Evolutionary conservation across 2,888 invertebrate genomes (phyloP).

Genomic region (Lampropteryx suffumata): DNA sequence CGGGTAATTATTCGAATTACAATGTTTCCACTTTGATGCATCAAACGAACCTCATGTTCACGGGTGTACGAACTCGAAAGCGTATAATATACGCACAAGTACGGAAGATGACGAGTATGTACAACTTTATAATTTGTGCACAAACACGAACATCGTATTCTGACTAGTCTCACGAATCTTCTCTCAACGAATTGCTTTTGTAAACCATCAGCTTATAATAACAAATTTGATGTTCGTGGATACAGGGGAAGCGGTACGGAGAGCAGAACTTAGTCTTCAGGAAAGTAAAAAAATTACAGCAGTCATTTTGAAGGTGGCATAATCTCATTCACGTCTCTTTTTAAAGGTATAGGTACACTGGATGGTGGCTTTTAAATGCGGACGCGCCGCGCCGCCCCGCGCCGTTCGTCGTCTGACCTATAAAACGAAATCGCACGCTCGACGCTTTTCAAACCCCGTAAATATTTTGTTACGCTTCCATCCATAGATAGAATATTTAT

Average conservation of each 20-base stretch:
- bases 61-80: constrained; percentile 31
- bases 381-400: constrained; percentile 23
- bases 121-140: constrained; percentile 42
- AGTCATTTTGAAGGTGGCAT: constrained; percentile 48
- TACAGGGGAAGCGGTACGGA: constrained; percentile 42
- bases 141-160: constrained; percentile 40
- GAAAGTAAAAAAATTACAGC: constrained; percentile 67
- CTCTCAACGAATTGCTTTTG: constrained; percentile 45
- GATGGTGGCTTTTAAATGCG: constrained; percentile 58
- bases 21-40: constrained; percentile 49
- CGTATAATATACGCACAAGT: constrained; percentile 27
- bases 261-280: constrained; percentile 29
- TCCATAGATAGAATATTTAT: constrained; percentile 69
- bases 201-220: constrained; percentile 54
- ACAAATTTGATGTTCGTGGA: constrained; percentile 67
- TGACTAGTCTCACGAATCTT: constrained; percentile 45
- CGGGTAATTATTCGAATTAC: constrained; percentile 51
- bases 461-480: constrained; percentile 62
- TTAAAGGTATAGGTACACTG: constrained; percentile 44
- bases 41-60: constrained; percentile 32
- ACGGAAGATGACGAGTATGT: constrained; percentile 1
- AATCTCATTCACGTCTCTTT: constrained; percentile 39
- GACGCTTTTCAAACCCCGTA: constrained; percentile 50
- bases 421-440: constrained; percentile 47
- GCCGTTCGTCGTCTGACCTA: constrained; percentile 62